Percentiles rank a stretch among this genome's conserved stretches.
phyloP scores from a whole-genome alignment of 2,113 vertebrate genomes.

The Channa argus region DNA sequence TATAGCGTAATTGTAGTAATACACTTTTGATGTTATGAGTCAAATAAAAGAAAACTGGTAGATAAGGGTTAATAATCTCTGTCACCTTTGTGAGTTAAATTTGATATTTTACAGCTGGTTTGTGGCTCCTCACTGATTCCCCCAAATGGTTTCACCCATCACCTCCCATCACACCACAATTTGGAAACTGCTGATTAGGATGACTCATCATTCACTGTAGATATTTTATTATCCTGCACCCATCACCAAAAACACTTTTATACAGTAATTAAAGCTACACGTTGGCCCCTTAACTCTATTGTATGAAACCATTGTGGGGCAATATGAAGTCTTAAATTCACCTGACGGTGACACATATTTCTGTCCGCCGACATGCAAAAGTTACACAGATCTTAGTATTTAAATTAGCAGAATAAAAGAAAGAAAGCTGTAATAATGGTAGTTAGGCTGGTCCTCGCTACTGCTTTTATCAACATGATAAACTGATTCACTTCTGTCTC shows the following conservation, averaged over 20 bases:
- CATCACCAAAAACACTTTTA: background rate
- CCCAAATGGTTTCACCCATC: background rate
- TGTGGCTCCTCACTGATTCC: slow-evolving; percentile 24
- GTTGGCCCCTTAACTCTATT: no score
- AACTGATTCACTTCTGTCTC: slow-evolving; percentile 51
- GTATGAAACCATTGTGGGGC: background rate
- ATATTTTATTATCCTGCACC: slow-evolving; percentile 32
- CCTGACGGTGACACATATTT: slow-evolving; percentile 3
- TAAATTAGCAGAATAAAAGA: slow-evolving; percentile 33
- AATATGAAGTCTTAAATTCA: background rate
- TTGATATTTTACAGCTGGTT: slow-evolving; percentile 34
- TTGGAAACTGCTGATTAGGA: background rate
- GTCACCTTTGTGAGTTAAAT: no score
- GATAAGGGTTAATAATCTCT: no score
- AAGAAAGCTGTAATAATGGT: background rate
- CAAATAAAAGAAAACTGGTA: slow-evolving; percentile 16
- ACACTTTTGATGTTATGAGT: slow-evolving; percentile 40
- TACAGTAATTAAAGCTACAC: background rate
- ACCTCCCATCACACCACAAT: background rate
- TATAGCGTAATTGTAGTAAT: slow-evolving; percentile 17
- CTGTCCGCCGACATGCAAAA: slow-evolving; percentile 24
- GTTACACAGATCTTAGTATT: slow-evolving; percentile 16
- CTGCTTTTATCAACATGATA: slow-evolving; percentile 79
- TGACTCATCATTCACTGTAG: slow-evolving; percentile 6
- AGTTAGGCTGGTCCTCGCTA: slow-evolving; percentile 32